Percentiles rank a stretch among this genome's conserved stretches.
Conservation (phyloP, 2,888 invertebrate species). For the Gisinianus flammeolus region DNA sequence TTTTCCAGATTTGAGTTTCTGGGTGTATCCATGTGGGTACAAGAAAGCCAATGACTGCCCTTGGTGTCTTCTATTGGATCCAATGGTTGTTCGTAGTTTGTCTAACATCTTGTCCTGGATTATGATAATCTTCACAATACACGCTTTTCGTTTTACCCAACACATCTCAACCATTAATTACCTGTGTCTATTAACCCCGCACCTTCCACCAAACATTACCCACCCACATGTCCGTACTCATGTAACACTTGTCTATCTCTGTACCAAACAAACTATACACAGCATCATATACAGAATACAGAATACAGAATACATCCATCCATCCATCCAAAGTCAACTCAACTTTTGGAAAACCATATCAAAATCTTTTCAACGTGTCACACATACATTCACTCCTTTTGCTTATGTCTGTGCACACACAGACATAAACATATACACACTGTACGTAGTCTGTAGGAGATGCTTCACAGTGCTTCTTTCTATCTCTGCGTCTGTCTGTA, state of each 20-base stretch:
- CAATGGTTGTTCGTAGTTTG: constrained; percentile 57
- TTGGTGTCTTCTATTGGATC: too few relatives aligned
- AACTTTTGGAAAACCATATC: not conserved
- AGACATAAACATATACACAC: not conserved
- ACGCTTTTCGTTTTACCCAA: constrained; percentile 59
- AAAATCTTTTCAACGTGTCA: not conserved
- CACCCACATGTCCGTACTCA: constrained; percentile 51
- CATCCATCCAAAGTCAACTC: not conserved
- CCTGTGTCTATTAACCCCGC: constrained; percentile 59
- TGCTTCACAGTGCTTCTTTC: too few relatives aligned
- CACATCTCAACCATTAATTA: constrained; percentile 58
- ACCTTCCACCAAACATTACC: constrained; percentile 49
- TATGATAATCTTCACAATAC: constrained; percentile 59
- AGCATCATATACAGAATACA: not conserved
- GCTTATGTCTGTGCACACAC: constrained; percentile 6
- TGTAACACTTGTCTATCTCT: constrained; percentile 48
- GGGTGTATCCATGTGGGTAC: not conserved
- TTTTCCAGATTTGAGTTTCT: constrained; percentile 59
- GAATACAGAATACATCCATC: constrained; percentile 1
- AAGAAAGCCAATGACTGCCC: not conserved
- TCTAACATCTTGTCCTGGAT: constrained; percentile 59
- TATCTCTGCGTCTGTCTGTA: too few relatives aligned
- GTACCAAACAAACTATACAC: not conserved
- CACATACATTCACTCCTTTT: constrained; percentile 21
- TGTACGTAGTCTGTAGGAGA: too few relatives aligned